These are phyloP conservation scores for Agrotis puta DNA, from an alignment of 2,888 invertebrate genomes.

Conservation along the genomic window DNA sequence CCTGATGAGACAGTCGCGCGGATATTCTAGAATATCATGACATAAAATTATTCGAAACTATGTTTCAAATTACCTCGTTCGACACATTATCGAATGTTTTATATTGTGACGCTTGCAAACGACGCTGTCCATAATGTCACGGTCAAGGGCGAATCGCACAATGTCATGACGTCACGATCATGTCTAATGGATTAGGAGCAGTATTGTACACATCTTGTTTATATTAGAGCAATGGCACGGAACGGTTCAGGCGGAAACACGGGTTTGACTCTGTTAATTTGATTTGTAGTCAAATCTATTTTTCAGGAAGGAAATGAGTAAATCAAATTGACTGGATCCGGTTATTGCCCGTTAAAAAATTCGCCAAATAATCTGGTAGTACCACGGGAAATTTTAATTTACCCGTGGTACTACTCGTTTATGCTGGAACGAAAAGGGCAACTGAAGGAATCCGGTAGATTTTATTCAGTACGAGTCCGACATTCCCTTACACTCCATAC, in stretches of 20 bases:
- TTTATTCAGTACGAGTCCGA: too few species aligned
- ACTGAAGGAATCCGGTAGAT: too few species aligned
- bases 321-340: too few species aligned
- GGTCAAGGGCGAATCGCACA: constrained; percentile 45
- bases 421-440: too few species aligned
- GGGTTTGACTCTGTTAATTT: constrained; percentile 3
- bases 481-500: too few species aligned
- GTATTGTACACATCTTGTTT: constrained; percentile 24
- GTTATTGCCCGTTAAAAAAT: too few species aligned
- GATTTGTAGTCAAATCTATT: neutral
- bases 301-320: too few species aligned
- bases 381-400: too few species aligned
- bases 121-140: constrained; percentile 26
- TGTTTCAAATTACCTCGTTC: neutral
- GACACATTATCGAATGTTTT: constrained; percentile 1
- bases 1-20: too few species aligned
- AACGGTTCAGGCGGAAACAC: constrained; percentile 8
- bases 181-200: constrained; percentile 36
- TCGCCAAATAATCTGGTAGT: too few species aligned
- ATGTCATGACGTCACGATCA: constrained; percentile 34
- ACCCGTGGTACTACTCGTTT: too few species aligned
- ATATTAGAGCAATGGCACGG: constrained; percentile 21
- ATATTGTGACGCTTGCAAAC: constrained; percentile 7
- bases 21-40: too few species aligned
- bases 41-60: neutral